Conservation (phyloP, 2,797 vertebrate species). For the Diplodus puntazzo region DNA sequence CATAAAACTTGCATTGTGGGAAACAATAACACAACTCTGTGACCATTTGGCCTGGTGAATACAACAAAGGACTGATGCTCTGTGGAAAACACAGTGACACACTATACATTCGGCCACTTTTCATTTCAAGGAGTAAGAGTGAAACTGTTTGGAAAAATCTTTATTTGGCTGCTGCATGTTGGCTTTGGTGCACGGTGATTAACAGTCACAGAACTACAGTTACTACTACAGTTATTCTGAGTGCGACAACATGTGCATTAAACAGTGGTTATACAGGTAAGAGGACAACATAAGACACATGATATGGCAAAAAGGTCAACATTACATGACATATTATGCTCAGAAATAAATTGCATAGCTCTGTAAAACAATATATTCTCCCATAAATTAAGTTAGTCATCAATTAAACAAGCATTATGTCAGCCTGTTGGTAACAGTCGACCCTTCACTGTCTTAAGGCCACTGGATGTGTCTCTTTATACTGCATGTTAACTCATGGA, state of each 20-base stretch:
- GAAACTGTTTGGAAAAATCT: background rate
- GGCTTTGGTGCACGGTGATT: constrained; percentile 27
- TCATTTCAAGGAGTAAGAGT: background rate
- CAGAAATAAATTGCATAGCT: constrained; percentile 44
- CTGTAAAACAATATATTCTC: constrained; percentile 5
- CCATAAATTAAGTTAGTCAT: background rate
- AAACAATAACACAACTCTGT: background rate
- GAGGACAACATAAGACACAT: background rate
- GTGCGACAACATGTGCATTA: background rate
- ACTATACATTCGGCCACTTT: background rate
- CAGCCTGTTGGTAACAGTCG: background rate
- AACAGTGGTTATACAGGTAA: background rate
- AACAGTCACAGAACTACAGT: background rate
- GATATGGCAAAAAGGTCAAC: background rate
- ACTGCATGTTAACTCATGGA: background rate
- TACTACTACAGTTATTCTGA: background rate
- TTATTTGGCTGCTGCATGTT: constrained; percentile 27
- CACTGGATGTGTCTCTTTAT: background rate
- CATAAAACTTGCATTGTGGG: background rate
- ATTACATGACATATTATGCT: background rate
- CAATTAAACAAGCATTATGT: background rate
- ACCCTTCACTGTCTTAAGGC: background rate
- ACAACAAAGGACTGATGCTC: background rate
- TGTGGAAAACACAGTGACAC: background rate
- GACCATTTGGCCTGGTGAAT: background rate